These are phyloP conservation scores for Amazona guildingii DNA, from an alignment of 2,113 vertebrate species.

Conservation along the genomic window DNA sequence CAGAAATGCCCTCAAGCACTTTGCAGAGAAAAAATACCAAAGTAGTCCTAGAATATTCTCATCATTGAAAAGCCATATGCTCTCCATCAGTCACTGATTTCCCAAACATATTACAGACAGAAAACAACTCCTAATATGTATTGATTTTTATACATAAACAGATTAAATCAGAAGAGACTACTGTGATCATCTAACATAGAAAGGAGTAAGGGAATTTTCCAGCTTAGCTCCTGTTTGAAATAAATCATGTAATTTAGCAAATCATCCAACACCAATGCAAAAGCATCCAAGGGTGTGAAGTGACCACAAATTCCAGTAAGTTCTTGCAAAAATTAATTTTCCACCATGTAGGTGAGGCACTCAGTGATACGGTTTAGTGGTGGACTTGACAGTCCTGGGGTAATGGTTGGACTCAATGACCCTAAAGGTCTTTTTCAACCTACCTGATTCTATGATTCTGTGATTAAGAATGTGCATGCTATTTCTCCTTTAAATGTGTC, in stretches of 20 bases:
- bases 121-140: neutral
- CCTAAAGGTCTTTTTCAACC: neutral
- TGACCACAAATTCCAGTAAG: fast-evolving
- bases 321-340: neutral
- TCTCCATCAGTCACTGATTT: neutral
- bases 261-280: neutral
- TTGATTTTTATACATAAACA: neutral
- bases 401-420: neutral
- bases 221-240: neutral
- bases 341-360: neutral
- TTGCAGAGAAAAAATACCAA: neutral
- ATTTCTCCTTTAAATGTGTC: neutral
- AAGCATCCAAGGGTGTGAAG: neutral
- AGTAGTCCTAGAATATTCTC: neutral
- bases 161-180: neutral
- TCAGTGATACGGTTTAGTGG: neutral
- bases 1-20: neutral
- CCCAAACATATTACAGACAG: neutral
- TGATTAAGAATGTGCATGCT: neutral
- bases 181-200: neutral
- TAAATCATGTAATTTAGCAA: neutral
- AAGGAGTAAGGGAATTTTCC: neutral
- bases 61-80: neutral
- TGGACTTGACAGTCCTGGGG: neutral
- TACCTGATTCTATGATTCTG: neutral